These are phyloP conservation scores for Chrysocyon brachyurus DNA, from an alignment of 2,797 vertebrate genomes.

Conservation along the genomic window DNA sequence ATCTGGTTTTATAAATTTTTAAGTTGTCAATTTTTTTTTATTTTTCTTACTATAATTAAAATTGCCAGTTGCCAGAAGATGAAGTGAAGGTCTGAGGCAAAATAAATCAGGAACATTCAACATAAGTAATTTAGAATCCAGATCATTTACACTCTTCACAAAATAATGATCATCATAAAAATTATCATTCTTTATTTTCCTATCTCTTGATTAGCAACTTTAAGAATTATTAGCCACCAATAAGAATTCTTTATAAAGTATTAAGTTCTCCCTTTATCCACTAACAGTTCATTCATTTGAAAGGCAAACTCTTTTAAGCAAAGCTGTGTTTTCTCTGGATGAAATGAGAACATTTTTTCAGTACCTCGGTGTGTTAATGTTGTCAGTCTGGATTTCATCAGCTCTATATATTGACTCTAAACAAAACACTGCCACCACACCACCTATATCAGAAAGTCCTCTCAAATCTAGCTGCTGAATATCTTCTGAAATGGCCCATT, in stretches of 20 bases:
- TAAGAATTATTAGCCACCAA: neutral
- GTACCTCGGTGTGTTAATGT: neutral
- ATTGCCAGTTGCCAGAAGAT: slow-evolving; percentile 13
- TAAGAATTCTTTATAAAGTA: neutral
- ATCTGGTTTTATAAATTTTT: slow-evolving; percentile 68
- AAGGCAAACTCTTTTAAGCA: neutral
- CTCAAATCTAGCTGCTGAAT: neutral
- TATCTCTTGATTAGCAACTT: neutral
- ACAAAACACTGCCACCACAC: neutral
- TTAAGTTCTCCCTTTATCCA: neutral
- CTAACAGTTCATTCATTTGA: neutral
- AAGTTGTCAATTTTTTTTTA: slow-evolving; percentile 50
- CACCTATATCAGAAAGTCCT: neutral
- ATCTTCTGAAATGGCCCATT: neutral
- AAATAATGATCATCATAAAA: slow-evolving; percentile 63
- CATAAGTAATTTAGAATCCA: slow-evolving; percentile 47
- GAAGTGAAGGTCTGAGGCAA: neutral
- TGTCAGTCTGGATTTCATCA: neutral
- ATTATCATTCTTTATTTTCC: neutral
- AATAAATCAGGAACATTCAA: neutral
- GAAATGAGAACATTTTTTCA: neutral
- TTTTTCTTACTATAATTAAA: slow-evolving; percentile 67
- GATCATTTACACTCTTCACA: slow-evolving; percentile 49
- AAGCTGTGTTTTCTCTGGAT: neutral
- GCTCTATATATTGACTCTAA: neutral